Base-by-base conservation (phyloP, 1,140 invertebrate species). In the Cepaea nemoralis region DNA sequence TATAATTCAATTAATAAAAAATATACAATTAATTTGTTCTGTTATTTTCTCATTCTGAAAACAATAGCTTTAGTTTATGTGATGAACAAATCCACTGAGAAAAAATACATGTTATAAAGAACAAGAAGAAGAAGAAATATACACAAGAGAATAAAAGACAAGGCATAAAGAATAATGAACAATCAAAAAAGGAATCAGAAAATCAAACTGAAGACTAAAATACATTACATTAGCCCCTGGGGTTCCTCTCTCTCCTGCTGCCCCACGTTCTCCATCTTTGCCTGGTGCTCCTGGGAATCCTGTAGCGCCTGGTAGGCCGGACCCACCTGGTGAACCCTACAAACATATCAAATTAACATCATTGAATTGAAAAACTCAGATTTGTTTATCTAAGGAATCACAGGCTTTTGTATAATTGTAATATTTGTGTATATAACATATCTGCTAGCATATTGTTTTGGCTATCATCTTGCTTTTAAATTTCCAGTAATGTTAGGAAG, bases 171-270 rank as follows among this genome's bases (percentile, higher is more conserved):
- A 42, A 22, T 12, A 40, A 22, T 10, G 8, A 55, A 55, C 50
- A 19, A 55, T 10, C 8, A 22, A 55, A 55, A 55, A 2, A 55
- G n/a, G 71, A 74, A n/a, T 31, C 31, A 71, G 31, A 24, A 40
- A 39, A 69, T 33, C 12, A 33, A 35, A 31, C 5, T 35, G 69
- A 10, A 45, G 42, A 16, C 16, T 16, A 40, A 67, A 27, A 79
- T 39, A 78, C 6, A 45, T 45, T 70, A 83, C 82, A 66, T 33
- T 24, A 3, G 45, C 76, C n/a, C 88, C 88, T 48, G 84, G 77
- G 27, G 87, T 77, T 81, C 88, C 88, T 71, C 80, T 78, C 67
- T 83, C 83, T 59, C 88, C 88, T 40, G 78, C 63, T 0, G 69
- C 35, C 31, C 87, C 88, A 63, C 82, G 77, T 27, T 80, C 70